Base-by-base conservation (phyloP, 2,113 vertebrate genomes). In the Tiliqua scincoides region DNA sequence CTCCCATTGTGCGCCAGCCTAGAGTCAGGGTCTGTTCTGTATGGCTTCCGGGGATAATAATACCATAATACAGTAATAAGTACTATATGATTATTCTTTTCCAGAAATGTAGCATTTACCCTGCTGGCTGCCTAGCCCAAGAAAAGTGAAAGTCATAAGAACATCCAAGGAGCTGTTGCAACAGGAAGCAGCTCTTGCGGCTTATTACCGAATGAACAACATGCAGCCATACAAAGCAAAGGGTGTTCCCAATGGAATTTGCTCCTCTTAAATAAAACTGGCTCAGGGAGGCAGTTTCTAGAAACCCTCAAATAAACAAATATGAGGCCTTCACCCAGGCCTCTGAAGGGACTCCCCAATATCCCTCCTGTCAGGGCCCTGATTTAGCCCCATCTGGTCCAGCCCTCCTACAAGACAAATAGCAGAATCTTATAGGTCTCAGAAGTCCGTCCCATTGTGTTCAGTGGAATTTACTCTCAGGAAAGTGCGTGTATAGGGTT, bases 91-190 rank as follows among this genome's bases (percentile, higher is more conserved):
- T 20, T 20, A 37, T 6, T 25, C 12, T 14, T 8, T 14, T 14
- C 35, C 10, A 15, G 20, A 27, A 25, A 9, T 57, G 48, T 23
- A 6, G n/a, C 43, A 4, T 30, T 2, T 52, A 15, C 18, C 3
- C 86, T 25, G 11, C 54, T 63, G 43, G 63, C 7, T 20, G 15
- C 35, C 30, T 9, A 35, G 6, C 43, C 35, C 54, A 74, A 83
- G 74, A 18, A 43, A 79, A 89, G 85, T 80, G 3, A 4, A 81
- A 52, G 48, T n/a, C 18, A 6, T 62, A 35, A 82, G 91, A 93
- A 92, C 89, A 91, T 87, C 87, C 87, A 59, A 61, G 52, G 14
- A 43, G 73, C 63, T 83, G 65, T 37, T 83, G 82, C 74, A 88
- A 90, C 76, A 92, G 83, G 82, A 93, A 73, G 32, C 65, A 54